Conservation (phyloP, 1,140 invertebrate genomes). For the Aphelinus certus region DNA sequence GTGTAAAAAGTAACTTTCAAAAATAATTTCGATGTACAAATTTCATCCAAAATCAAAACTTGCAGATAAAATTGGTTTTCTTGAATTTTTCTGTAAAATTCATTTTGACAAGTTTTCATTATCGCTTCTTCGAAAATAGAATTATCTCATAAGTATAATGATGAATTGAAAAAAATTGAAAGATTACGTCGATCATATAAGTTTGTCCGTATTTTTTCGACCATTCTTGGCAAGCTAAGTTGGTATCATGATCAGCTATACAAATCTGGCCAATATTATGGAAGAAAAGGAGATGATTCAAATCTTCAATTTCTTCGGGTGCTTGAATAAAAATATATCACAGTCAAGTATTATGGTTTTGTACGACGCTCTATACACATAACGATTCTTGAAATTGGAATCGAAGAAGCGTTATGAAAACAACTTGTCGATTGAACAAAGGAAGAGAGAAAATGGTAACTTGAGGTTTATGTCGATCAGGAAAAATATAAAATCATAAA, state of each 20-base stretch:
- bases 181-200: constrained; percentile 36
- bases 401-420: constrained; percentile 56
- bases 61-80: too few relatives aligned
- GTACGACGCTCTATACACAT: constrained; percentile 6
- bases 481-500: constrained; percentile 43
- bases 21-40: too few relatives aligned
- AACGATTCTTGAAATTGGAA: constrained; percentile 22
- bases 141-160: constrained; percentile 39
- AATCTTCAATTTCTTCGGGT: constrained; percentile 17
- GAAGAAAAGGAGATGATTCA: constrained; percentile 17
- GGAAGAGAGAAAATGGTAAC: constrained; percentile 29
- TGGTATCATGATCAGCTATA: not conserved
- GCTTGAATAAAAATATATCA: constrained; percentile 34
- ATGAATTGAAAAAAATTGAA: constrained; percentile 23
- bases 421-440: constrained; percentile 24
- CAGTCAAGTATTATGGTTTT: constrained; percentile 32
- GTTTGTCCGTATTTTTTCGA: constrained; percentile 25
- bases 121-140: constrained; percentile 18
- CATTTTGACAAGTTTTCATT: constrained; percentile 5
- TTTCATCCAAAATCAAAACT: too few relatives aligned
- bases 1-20: constrained; percentile 25
- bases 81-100: too few relatives aligned
- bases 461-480: constrained; percentile 7
- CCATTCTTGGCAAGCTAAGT: constrained; percentile 10
- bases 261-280: constrained; percentile 16